Evolutionary conservation across 2,113 vertebrate genomes (phyloP), one percentile per base, ranked within the genome.

Genomic region (Galemys pyrenaicus): DNA sequence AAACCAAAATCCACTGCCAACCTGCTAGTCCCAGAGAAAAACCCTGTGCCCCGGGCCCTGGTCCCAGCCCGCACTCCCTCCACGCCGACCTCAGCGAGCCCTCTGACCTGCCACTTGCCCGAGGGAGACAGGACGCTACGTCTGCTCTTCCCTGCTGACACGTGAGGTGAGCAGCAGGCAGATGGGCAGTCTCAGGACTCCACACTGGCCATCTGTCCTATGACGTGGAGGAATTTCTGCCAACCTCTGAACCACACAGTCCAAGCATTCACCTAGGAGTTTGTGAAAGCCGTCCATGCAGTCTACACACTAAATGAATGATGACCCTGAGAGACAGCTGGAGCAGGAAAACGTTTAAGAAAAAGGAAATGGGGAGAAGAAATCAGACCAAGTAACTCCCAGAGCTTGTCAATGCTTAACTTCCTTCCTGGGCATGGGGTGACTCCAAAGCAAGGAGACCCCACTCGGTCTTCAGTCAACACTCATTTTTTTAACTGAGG

Each of bases 81-180:
- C 13, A 2, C 7, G 51, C 7, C 1, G 17, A 3, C 32, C 6
- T 1, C 26, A 20, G 17, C 16, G 4, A 28, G 26, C 12, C 67
- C 35, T 32, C 65, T 26, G 3, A 51, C 60, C 32, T 83, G 56
- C 35, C 44, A 17, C 51, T 20, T 37, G 41, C 64, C 35, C n/a
- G 6, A 7, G 62, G n/a, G 32, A 49, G 39, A 71, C 20, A 26
- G n/a, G 2, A 6, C 68, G 3, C 5, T 9, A n/a, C 24, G 30
- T 3, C 26, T 3, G 22, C 11, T 39, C 44, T 6, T 75, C 78
- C 28, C 77, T 46, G 41, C 78, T 26, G 35, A 11, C 10, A n/a
- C 19, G 30, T 15, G 17, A 46, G 67, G n/a, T 77, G 9, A 46
- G 24, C 51, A 22, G 28, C 30, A 30, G 1, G 13, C 19, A 35